Evolutionary conservation across 2,888 invertebrate species (phyloP), one percentile per base, ranked within the genome.

Genomic region (Melanargia galathea): DNA sequence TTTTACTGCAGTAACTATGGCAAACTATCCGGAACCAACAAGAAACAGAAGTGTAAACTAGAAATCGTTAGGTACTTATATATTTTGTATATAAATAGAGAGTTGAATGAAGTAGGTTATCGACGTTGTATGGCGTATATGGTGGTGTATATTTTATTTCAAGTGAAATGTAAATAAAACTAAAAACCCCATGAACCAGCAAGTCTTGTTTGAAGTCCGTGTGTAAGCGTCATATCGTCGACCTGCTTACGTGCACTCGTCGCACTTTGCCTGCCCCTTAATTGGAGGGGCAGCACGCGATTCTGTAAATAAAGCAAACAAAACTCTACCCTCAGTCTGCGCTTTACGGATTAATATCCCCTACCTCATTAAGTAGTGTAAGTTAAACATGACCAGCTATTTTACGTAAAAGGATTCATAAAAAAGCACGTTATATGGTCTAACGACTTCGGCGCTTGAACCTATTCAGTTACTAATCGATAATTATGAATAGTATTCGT

Each of bases 281-380:
- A 89, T 88, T 88, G 87, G 83, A 86, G 86, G 81, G 84, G 83
- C 76, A 75, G 78, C 87, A 87, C 86, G 86, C 86, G 77, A 84
- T 77, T 75, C 68, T 74, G 71, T 71, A 76, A 69, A 76, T 72
- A 76, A 64, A 74, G n/a, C 82, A 85, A 80, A 82, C 80, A 78
- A 87, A 86, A 80, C 76, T 79, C 76, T 69, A 84, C 86, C 75
- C 72, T 84, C 70, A 33, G 54, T 73, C 57, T 62, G 62, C 63
- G 75, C 65, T 48, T 70, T 75, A 84, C 73, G 74, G 77, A 73
- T 73, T 75, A 81, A 75, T 81, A 78, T 83, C 68, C 75, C 66
- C 68, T 65, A 71, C 65, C 74, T 76, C 68, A 74, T 73, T 74
- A 78, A 79, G 78, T 77, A 78, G 72, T 71, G 69, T 66, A 68